Conservation (phyloP, 2,888 invertebrate species). For the Lasioglossum zephyrum region DNA sequence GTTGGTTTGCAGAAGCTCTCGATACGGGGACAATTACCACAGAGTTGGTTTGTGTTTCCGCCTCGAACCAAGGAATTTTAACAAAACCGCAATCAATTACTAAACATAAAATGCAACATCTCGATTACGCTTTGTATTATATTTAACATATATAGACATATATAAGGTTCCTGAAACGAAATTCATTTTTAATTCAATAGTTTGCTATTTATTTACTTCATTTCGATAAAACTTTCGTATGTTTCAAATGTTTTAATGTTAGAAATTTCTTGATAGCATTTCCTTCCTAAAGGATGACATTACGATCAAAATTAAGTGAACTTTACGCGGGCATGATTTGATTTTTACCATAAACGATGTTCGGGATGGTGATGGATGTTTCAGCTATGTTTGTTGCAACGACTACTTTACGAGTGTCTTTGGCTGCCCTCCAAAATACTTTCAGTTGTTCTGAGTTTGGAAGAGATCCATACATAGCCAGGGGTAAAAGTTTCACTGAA, state of each 20-base stretch:
- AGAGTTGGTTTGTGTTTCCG: slow-evolving; percentile 92
- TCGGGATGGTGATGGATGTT: slow-evolving; percentile 97
- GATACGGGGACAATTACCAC: slow-evolving; percentile 93
- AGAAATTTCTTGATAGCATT: background rate
- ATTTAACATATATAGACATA: background rate
- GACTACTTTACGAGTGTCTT: slow-evolving; percentile 93
- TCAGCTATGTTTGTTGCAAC: slow-evolving; percentile 98
- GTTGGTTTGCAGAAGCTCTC: slow-evolving; percentile 94
- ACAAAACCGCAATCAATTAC: slow-evolving; percentile 98
- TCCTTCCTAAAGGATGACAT: background rate
- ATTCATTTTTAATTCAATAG: background rate
- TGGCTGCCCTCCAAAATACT: slow-evolving; percentile 90
- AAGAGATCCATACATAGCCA: slow-evolving; percentile 97
- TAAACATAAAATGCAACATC: slow-evolving; percentile 79
- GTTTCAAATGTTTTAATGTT: background rate
- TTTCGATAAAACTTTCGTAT: no score
- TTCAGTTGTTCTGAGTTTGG: slow-evolving; percentile 92
- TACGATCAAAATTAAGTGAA: background rate
- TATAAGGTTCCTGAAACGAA: background rate
- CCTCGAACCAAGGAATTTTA: slow-evolving; percentile 95
- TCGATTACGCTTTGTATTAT: slow-evolving; percentile 19
- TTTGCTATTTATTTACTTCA: no score
- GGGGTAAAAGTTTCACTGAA: slow-evolving; percentile 87
- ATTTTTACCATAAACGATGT: slow-evolving; percentile 92
- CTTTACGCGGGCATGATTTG: background rate